These are phyloP conservation scores for Phortica magna DNA, from an alignment of 2,888 invertebrate genomes.

Conservation along the genomic window DNA sequence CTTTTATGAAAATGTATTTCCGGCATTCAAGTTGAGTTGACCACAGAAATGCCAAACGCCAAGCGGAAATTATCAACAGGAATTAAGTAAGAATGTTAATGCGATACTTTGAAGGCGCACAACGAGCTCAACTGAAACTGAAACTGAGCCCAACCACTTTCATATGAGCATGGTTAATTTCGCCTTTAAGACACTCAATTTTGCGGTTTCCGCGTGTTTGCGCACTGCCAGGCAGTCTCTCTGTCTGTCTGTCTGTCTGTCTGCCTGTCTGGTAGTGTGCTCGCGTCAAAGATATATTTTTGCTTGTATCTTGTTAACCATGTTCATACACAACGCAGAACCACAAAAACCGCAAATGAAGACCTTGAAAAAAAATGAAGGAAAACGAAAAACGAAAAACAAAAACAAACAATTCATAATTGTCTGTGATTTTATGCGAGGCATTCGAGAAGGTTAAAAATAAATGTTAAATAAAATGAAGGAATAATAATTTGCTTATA, in stretches of 20 bases:
- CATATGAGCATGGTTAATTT: conserved; percentile 59
- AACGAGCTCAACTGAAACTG: background rate
- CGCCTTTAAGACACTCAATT: conserved; percentile 69
- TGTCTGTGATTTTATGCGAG: background rate
- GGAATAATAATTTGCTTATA: too few relatives aligned
- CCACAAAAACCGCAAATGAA: conserved; percentile 62
- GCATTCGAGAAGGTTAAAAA: too few relatives aligned
- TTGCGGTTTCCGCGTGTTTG: conserved; percentile 53
- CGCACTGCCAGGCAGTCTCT: background rate
- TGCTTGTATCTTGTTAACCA: too few relatives aligned
- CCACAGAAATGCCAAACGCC: background rate
- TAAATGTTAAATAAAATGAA: too few relatives aligned
- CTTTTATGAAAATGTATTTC: background rate
- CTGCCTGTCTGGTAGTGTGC: too few relatives aligned
- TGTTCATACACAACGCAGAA: conserved; percentile 10
- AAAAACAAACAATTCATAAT: background rate
- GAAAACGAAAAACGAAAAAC: too few relatives aligned
- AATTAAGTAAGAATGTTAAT: background rate
- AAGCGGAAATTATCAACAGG: background rate
- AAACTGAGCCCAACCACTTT: background rate
- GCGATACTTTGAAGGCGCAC: background rate
- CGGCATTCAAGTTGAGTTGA: background rate
- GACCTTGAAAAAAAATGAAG: conserved; percentile 36
- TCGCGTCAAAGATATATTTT: too few relatives aligned
- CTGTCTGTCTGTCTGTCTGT: background rate